Evolutionary conservation across 1,140 invertebrate species (phyloP).

Genomic region (Drosophila tropicalis): DNA sequence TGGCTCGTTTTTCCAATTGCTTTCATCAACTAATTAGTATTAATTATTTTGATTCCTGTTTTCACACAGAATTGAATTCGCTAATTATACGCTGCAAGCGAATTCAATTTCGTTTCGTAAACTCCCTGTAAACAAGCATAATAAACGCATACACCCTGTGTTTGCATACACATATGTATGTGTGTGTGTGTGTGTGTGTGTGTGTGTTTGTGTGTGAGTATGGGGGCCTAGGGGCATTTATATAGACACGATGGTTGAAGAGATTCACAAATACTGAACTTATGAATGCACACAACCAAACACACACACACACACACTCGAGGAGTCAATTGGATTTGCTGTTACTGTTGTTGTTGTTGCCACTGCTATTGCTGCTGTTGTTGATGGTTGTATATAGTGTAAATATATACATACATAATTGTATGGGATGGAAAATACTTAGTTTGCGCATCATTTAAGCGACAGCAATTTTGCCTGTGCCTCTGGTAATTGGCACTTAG

Average conservation of each 20-base stretch:
- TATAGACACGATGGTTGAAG: conserved; percentile 39
- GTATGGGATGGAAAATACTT: conserved; percentile 25
- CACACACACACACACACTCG: conserved; percentile 10
- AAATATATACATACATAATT: conserved; percentile 32
- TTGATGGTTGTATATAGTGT: neutral
- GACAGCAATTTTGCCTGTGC: conserved; percentile 18
- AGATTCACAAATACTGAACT: conserved; percentile 29
- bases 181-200: too few species aligned
- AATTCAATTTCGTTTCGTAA: conserved; percentile 28
- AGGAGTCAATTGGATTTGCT: conserved; percentile 29
- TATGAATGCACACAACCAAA: neutral
- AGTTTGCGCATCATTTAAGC: conserved; percentile 52
- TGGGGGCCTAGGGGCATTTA: conserved; percentile 13
- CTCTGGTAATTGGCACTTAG: conserved; percentile 49
- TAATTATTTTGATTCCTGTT: conserved; percentile 9
- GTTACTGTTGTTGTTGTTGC: neutral
- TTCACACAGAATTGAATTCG: conserved; percentile 36
- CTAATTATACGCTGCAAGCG: conserved; percentile 48
- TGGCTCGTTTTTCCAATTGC: neutral
- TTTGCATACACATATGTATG: neutral
- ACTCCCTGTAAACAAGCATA: neutral
- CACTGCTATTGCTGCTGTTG: neutral
- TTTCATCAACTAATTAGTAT: neutral
- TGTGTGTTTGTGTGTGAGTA: too few species aligned
- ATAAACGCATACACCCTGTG: neutral